Percentiles rank a stretch among this genome's conserved stretches.
phyloP scores from a whole-genome alignment of 2,888 invertebrate species.

The Drosophila aldrichi region DNA sequence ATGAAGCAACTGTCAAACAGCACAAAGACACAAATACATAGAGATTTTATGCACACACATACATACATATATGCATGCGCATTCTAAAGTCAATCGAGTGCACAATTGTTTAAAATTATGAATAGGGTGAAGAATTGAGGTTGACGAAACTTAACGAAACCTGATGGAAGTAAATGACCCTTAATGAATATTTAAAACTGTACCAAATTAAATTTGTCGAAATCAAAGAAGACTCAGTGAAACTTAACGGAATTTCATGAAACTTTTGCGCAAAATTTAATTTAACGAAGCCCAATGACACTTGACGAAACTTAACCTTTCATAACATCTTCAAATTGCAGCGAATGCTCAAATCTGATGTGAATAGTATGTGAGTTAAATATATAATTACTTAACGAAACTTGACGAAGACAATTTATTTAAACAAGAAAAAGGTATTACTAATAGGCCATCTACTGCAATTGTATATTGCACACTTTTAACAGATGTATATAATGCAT shows the following conservation, averaged over 20 bases:
- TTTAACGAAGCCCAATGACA: neutral
- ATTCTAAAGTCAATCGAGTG: neutral
- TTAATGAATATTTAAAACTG: too few relatives aligned
- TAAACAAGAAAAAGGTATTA: too few relatives aligned
- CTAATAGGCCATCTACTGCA: too few relatives aligned
- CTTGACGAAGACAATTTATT: too few relatives aligned
- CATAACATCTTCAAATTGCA: neutral
- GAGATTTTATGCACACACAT: neutral
- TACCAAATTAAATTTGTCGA: too few relatives aligned
- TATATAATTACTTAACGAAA: too few relatives aligned
- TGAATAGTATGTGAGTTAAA: too few relatives aligned
- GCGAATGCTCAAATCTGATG: neutral
- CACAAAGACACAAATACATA: neutral
- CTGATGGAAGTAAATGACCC: neutral
- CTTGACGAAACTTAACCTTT: neutral
- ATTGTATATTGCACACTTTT: too few relatives aligned
- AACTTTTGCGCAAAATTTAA: too few relatives aligned
- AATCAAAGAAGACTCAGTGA: too few relatives aligned
- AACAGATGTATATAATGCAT: too few relatives aligned
- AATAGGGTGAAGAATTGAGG: neutral
- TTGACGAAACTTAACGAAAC: neutral
- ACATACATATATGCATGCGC: neutral
- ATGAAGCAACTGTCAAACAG: constrained; percentile 20
- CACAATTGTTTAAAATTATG: neutral
- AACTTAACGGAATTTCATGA: too few relatives aligned